A percentile compares a stretch with the other conserved stretches of the same genome.
These are phyloP conservation scores for Idaea dimidiata DNA, from an alignment of 2,888 invertebrate species.

Conservation along the genomic window DNA sequence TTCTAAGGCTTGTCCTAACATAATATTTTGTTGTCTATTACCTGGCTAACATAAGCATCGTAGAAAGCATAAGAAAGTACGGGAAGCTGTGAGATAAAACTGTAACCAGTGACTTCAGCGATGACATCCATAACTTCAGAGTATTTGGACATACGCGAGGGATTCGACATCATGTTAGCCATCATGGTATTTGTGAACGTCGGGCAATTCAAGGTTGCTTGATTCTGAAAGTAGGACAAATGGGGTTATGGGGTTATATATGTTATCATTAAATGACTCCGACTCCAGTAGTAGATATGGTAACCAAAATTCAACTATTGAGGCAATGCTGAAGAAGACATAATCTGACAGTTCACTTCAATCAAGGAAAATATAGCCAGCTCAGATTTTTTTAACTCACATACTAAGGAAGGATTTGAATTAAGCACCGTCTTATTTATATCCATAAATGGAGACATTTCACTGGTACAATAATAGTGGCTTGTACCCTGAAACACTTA, in stretches of 20 bases:
- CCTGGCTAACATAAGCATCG: slow-evolving; percentile 39
- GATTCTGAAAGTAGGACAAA: slow-evolving; percentile 44
- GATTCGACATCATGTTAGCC: not conserved
- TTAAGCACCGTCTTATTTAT: too few species aligned
- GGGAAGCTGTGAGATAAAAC: slow-evolving; percentile 22
- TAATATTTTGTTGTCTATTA: slow-evolving; percentile 16
- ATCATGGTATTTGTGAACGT: slow-evolving; percentile 13
- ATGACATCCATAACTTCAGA: slow-evolving; percentile 23
- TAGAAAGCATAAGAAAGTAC: slow-evolving; percentile 22
- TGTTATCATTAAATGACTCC: too few species aligned
- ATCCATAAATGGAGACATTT: too few species aligned
- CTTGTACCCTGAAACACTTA: slow-evolving; percentile 31
- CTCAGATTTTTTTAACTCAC: too few species aligned
- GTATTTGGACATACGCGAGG: slow-evolving; percentile 25
- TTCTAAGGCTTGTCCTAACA: not conserved
- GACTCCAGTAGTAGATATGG: too few species aligned
- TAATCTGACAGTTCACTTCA: too few species aligned
- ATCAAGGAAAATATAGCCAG: too few species aligned
- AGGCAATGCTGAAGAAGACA: too few species aligned
- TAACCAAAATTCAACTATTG: too few species aligned
- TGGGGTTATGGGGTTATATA: too few species aligned
- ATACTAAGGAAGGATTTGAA: too few species aligned
- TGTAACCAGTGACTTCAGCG: slow-evolving; percentile 19
- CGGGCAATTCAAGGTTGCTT: slow-evolving; percentile 39
- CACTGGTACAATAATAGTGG: too few species aligned